phyloP scores from a whole-genome alignment of 2,113 vertebrate genomes.

The Dipodomys spectabilis region DNA sequence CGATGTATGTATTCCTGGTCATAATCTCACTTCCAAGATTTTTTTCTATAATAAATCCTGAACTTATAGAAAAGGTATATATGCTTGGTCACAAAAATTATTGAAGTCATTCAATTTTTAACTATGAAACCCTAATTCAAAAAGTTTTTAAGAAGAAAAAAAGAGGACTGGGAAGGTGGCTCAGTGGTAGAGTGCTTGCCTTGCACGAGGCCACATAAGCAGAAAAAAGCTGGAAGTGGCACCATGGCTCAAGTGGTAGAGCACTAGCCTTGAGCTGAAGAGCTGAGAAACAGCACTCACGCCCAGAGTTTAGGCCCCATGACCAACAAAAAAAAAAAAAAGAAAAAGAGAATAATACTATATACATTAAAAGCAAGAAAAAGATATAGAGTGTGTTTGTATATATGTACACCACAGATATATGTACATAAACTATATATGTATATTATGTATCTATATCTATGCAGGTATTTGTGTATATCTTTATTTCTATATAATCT shows the following conservation, averaged over 20 bases:
- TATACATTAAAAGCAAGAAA: not conserved
- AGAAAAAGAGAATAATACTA: not conserved
- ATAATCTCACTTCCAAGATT: not conserved
- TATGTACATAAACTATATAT: not conserved
- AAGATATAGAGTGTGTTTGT: not conserved
- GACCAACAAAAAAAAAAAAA: not conserved
- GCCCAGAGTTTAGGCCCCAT: too few species aligned
- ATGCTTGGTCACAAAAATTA: not conserved
- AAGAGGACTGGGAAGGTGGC: too few species aligned
- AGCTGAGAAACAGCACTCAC: too few species aligned
- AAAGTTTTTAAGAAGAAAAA: constrained; percentile 3
- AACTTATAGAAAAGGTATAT: constrained; percentile 24
- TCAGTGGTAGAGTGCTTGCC: too few species aligned
- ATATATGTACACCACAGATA: not conserved
- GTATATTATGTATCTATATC: not conserved
- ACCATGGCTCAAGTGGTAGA: too few species aligned
- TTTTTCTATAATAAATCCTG: constrained; percentile 16
- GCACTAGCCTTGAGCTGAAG: too few species aligned
- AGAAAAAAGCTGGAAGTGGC: too few species aligned
- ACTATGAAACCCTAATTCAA: constrained; percentile 12
- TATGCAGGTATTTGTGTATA: not conserved
- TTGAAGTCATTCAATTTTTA: not conserved
- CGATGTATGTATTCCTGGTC: not conserved
- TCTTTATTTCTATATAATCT: not conserved
- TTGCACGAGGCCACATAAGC: too few species aligned